Evolutionary conservation across 2,113 vertebrate genomes (phyloP).

Genomic region (Corythornis cristatus): DNA sequence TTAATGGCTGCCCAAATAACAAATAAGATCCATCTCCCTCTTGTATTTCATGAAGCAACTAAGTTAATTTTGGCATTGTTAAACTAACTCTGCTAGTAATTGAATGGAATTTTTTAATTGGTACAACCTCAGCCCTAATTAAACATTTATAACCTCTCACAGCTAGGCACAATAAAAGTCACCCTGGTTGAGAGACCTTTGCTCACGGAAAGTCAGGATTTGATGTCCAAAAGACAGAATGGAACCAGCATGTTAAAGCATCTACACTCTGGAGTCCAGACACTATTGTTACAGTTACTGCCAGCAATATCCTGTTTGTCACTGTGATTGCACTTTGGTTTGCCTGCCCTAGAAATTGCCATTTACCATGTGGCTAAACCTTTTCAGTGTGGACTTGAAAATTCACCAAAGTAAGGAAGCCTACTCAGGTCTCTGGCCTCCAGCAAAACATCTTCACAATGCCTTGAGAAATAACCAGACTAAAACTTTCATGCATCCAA

Average conservation of each 20-base stretch:
- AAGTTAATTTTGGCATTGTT: neutral
- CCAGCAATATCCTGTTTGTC: slow-evolving; percentile 63
- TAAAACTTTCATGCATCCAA: neutral
- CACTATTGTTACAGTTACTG: slow-evolving; percentile 50
- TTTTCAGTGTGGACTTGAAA: neutral
- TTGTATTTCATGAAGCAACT: neutral
- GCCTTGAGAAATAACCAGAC: neutral
- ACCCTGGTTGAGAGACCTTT: slow-evolving; percentile 21
- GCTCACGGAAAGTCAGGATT: neutral
- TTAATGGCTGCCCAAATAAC: neutral
- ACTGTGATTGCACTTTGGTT: neutral
- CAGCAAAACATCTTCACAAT: slow-evolving; percentile 3
- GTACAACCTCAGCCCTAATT: neutral
- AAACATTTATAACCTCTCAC: slow-evolving; percentile 20
- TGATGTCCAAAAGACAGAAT: slow-evolving; percentile 4
- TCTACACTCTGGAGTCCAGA: slow-evolving; percentile 37
- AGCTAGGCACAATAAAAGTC: slow-evolving; percentile 29
- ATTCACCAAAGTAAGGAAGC: slow-evolving; percentile 1
- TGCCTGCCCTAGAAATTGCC: neutral
- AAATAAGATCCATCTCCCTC: neutral
- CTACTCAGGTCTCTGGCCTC: neutral
- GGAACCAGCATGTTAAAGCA: neutral
- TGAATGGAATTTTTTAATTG: neutral
- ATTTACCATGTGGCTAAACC: neutral
- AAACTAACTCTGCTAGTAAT: neutral